A percentile compares a stretch with the other conserved stretches of the same genome.
These are phyloP conservation scores for Ditula angustiorana DNA, from an alignment of 2,888 invertebrate genomes.

Conservation along the genomic window DNA sequence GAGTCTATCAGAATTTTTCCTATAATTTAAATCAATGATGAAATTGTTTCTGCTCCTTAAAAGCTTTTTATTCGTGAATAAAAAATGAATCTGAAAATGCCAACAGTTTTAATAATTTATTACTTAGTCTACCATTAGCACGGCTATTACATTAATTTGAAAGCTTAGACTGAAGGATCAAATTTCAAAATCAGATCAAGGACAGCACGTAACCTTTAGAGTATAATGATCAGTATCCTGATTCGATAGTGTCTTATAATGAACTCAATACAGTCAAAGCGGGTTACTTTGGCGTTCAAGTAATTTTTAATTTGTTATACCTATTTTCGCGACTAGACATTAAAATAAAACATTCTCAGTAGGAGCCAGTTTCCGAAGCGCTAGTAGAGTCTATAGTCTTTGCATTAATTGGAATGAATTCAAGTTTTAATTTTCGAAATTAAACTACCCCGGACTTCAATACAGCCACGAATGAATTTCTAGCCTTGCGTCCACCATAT, in stretches of 20 bases:
- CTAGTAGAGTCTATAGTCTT: too few species aligned
- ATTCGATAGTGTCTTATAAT: neutral
- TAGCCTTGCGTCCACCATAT: neutral
- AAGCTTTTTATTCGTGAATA: slow-evolving; percentile 53
- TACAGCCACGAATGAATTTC: too few species aligned
- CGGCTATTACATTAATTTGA: slow-evolving; percentile 60
- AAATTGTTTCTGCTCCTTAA: slow-evolving; percentile 17
- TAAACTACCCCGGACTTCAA: too few species aligned
- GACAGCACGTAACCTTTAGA: neutral
- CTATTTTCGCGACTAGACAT: too few species aligned
- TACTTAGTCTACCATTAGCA: slow-evolving; percentile 62
- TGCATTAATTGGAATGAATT: too few species aligned
- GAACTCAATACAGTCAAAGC: too few species aligned
- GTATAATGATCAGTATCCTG: too few species aligned
- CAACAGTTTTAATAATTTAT: slow-evolving; percentile 64
- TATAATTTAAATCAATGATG: slow-evolving; percentile 3
- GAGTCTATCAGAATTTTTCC: neutral
- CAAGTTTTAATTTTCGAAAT: too few species aligned
- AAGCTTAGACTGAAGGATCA: slow-evolving; percentile 46
- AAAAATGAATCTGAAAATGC: slow-evolving; percentile 59
- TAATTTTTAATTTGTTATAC: too few species aligned
- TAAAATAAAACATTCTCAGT: too few species aligned
- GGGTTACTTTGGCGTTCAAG: too few species aligned
- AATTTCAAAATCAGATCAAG: slow-evolving; percentile 43
- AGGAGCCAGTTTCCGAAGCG: too few species aligned